Conservation (phyloP, 2,888 invertebrate genomes). For the Hemithea aestivaria region DNA sequence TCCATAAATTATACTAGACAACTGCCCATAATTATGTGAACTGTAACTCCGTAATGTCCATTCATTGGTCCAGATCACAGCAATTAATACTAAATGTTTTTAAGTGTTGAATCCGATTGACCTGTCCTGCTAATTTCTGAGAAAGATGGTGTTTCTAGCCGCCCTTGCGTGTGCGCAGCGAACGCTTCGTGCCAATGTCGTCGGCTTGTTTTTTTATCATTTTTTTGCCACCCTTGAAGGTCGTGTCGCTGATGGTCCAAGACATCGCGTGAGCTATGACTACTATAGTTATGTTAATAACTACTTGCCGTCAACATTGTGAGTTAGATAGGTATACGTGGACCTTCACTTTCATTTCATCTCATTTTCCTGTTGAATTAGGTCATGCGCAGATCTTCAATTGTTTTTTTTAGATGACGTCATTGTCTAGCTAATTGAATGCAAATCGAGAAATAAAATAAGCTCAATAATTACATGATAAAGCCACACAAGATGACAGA, state of each 20-base stretch:
- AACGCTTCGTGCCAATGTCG: constrained; percentile 70
- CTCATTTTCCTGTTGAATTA: constrained; percentile 11
- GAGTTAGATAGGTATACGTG: constrained; percentile 8
- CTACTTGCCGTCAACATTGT: constrained; percentile 17
- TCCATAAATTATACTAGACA: background rate
- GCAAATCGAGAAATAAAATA: too few relatives aligned
- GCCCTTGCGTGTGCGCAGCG: constrained; percentile 70
- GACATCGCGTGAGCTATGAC: constrained; percentile 59
- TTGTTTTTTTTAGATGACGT: too few relatives aligned
- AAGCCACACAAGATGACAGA: constrained; percentile 10
- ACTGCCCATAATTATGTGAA: constrained; percentile 8
- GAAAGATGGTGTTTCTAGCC: constrained; percentile 40
- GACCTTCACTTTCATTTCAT: constrained; percentile 21
- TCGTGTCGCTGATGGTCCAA: constrained; percentile 55
- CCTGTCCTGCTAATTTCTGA: constrained; percentile 27
- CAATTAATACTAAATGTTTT: constrained; percentile 14
- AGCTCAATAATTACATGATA: too few relatives aligned
- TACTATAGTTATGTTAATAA: constrained; percentile 47
- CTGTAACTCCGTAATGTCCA: background rate
- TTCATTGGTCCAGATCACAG: constrained; percentile 15
- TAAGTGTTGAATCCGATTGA: constrained; percentile 19
- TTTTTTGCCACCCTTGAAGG: constrained; percentile 69
- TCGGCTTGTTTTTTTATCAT: constrained; percentile 49
- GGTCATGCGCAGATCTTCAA: background rate
- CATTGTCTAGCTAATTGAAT: too few relatives aligned